These are phyloP conservation scores for Villa cingulata DNA, from an alignment of 2,888 invertebrate genomes.

Conservation along the genomic window DNA sequence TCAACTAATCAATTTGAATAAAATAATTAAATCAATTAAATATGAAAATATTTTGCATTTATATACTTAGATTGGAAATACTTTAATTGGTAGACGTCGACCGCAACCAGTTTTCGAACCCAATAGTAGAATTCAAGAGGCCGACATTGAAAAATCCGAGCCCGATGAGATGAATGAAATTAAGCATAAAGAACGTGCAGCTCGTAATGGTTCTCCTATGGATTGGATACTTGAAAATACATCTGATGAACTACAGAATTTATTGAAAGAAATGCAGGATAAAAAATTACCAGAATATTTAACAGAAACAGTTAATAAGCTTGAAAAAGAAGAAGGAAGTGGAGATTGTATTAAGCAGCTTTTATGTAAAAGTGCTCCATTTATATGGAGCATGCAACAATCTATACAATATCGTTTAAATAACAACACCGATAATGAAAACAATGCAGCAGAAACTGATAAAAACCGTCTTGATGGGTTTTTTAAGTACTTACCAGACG, in stretches of 20 bases:
- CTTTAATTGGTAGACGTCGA: slow-evolving; percentile 17
- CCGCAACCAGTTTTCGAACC: not conserved
- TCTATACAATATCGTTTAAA: slow-evolving; percentile 38
- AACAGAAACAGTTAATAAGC: slow-evolving; percentile 43
- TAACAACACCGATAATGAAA: not conserved
- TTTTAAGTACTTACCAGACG: slow-evolving; percentile 48
- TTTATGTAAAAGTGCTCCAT: slow-evolving; percentile 63
- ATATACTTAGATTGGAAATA: slow-evolving; percentile 24
- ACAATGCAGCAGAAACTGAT: not conserved
- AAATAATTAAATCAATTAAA: not conserved
- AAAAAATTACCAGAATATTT: slow-evolving; percentile 47
- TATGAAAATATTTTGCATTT: not conserved
- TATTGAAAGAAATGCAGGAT: slow-evolving; percentile 47
- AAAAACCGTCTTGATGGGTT: slow-evolving; percentile 31
- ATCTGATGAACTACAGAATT: slow-evolving; percentile 41
- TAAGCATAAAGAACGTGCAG: slow-evolving; percentile 15
- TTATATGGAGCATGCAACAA: slow-evolving; percentile 62
- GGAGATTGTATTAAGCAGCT: slow-evolving; percentile 57
- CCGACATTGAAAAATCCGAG: not conserved
- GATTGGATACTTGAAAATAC: slow-evolving; percentile 53
- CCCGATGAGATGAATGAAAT: not conserved
- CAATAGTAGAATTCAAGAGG: not conserved
- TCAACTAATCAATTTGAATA: not conserved
- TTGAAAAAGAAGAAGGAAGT: slow-evolving; percentile 42
- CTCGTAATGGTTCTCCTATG: slow-evolving; percentile 35